Evolutionary conservation across 1,140 invertebrate species (phyloP).

Genomic region (Cepaea nemoralis): DNA sequence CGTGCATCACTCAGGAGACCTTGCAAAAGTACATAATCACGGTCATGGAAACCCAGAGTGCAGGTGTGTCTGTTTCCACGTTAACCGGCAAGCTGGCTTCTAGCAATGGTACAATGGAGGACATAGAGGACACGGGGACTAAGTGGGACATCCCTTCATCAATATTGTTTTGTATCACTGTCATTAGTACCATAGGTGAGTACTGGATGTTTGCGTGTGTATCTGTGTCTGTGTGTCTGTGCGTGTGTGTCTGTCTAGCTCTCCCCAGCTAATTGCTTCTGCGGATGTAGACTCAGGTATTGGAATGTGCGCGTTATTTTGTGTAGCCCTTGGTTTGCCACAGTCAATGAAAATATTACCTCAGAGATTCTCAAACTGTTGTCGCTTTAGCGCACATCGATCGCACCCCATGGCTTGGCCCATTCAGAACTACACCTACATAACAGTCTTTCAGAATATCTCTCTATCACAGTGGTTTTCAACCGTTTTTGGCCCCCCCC

Average conservation of each 20-base stretch:
- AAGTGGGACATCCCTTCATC: constrained; percentile 31
- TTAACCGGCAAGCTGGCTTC: neutral
- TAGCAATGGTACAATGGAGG: neutral
- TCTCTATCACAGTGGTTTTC: too few relatives aligned
- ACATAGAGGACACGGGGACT: constrained; percentile 12
- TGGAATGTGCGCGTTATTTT: neutral
- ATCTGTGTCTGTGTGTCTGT: neutral
- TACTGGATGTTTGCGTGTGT: neutral
- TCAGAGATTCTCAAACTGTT: too few relatives aligned
- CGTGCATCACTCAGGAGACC: constrained; percentile 9
- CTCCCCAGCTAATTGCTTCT: neutral
- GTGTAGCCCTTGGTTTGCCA: too few relatives aligned
- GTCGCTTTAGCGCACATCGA: too few relatives aligned
- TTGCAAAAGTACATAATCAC: neutral
- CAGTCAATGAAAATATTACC: too few relatives aligned
- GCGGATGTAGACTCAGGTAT: too few relatives aligned
- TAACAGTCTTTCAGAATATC: too few relatives aligned
- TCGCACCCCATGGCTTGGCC: too few relatives aligned
- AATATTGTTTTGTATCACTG: constrained; percentile 29
- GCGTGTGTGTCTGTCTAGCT: neutral
- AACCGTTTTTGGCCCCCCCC: too few relatives aligned
- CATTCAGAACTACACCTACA: too few relatives aligned
- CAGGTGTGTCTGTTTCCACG: neutral
- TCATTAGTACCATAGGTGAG: constrained; percentile 36
- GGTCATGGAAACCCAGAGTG: constrained; percentile 6